Percentiles rank a stretch among this genome's conserved stretches.
phyloP scores from a whole-genome alignment of 2,113 vertebrate species.

The Sigmodon hispidus region DNA sequence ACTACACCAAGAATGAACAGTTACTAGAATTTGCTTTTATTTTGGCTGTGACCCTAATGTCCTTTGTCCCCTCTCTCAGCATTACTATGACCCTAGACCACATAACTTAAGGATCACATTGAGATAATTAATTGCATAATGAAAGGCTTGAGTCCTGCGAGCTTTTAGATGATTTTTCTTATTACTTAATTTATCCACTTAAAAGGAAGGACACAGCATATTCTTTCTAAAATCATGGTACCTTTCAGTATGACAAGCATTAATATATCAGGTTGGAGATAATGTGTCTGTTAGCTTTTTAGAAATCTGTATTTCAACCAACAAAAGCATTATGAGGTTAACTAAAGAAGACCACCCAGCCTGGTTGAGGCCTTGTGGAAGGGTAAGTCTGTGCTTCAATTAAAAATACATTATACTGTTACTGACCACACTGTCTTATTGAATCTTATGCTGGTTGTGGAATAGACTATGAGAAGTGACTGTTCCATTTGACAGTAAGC shows the following conservation, averaged over 20 bases:
- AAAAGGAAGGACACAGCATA: not conserved
- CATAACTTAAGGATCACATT: not conserved
- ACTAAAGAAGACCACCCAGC: not conserved
- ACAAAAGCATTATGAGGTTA: not conserved
- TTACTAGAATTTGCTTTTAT: not conserved
- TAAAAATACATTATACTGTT: slow-evolving; percentile 9
- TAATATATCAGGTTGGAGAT: not conserved
- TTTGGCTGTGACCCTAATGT: not conserved
- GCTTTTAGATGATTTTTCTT: not conserved
- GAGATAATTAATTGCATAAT: not conserved
- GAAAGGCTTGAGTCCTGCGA: not conserved
- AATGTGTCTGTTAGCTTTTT: not conserved
- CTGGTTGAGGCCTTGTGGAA: not conserved
- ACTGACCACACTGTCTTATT: not conserved
- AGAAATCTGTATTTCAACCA: slow-evolving; percentile 28
- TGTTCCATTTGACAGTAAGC: slow-evolving; percentile 44
- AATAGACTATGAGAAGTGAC: not conserved
- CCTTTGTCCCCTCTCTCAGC: not conserved
- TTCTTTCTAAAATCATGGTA: not conserved
- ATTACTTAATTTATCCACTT: not conserved
- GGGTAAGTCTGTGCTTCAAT: not conserved
- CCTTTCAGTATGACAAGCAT: not conserved
- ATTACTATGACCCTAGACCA: not conserved
- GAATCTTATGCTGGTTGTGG: not conserved
- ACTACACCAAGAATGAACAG: not conserved